These are phyloP conservation scores for Euzophera pinguis DNA, from an alignment of 2,888 invertebrate species.

Conservation along the genomic window DNA sequence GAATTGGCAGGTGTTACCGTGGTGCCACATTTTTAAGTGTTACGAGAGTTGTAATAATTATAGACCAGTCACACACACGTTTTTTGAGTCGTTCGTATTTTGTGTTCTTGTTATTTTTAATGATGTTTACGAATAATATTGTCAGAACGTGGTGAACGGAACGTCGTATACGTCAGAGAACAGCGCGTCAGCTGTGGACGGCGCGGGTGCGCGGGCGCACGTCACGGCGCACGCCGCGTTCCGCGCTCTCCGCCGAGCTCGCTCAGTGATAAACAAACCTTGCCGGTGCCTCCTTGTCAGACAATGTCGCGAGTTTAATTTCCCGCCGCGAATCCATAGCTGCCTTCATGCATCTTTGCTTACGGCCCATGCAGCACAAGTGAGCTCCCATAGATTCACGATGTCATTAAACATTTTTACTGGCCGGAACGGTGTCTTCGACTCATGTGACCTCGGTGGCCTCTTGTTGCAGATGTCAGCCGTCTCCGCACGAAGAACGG, in stretches of 20 bases:
- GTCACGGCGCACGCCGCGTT: slow-evolving; percentile 26
- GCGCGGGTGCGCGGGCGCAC: slow-evolving; percentile 22
- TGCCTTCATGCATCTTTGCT: slow-evolving; percentile 68
- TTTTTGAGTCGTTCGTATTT: neutral
- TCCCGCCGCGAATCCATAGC: slow-evolving; percentile 48
- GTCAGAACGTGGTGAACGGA: slow-evolving; percentile 1
- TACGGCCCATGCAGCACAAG: slow-evolving; percentile 61
- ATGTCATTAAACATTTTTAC: slow-evolving; percentile 19
- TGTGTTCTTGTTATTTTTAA: neutral
- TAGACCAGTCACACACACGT: neutral
- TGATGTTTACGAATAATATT: neutral
- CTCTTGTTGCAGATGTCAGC: slow-evolving; percentile 73
- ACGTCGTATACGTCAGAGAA: slow-evolving; percentile 27
- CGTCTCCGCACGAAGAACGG: slow-evolving; percentile 71
- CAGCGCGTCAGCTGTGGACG: slow-evolving; percentile 32
- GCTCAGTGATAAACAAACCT: slow-evolving; percentile 67
- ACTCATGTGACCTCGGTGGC: slow-evolving; percentile 65
- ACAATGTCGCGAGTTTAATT: slow-evolving; percentile 58
- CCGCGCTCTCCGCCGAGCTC: slow-evolving; percentile 27
- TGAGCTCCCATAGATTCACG: slow-evolving; percentile 39
- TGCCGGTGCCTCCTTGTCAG: slow-evolving; percentile 55
- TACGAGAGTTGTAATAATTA: neutral
- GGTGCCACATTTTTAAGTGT: neutral
- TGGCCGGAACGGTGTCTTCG: slow-evolving; percentile 28
- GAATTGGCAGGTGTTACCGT: neutral